A percentile compares a stretch with the other conserved stretches of the same genome.
These are phyloP conservation scores for Zalophus californianus DNA, from an alignment of 2,797 vertebrate species.

Conservation along the genomic window DNA sequence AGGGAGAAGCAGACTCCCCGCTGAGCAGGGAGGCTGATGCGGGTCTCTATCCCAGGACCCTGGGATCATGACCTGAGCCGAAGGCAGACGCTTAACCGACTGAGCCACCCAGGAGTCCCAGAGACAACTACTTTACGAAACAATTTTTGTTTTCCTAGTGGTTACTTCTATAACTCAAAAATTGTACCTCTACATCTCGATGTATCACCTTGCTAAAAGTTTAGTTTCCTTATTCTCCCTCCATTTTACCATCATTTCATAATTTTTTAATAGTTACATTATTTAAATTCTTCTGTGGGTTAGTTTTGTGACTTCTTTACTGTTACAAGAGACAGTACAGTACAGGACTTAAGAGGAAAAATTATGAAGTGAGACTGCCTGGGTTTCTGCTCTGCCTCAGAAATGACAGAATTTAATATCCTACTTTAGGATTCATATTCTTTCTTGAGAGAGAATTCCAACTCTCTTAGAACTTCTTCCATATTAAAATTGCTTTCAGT, in stretches of 20 bases:
- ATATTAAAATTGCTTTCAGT: slow-evolving; percentile 9
- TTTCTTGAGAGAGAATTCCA: not conserved
- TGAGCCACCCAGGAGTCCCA: no score
- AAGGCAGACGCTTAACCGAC: no score
- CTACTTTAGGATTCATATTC: not conserved
- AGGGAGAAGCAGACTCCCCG: no score
- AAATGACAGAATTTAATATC: not conserved
- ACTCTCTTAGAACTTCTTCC: not conserved
- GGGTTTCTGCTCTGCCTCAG: not conserved
- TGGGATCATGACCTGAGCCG: no score
- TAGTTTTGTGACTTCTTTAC: not conserved
- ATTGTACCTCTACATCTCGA: not conserved
- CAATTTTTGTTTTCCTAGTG: not conserved
- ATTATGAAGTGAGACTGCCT: not conserved
- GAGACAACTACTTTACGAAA: not conserved
- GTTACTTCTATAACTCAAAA: not conserved
- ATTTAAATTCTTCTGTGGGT: not conserved
- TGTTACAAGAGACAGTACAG: not conserved
- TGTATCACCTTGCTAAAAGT: not conserved
- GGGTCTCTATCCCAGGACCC: no score
- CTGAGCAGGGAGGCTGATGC: no score
- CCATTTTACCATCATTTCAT: not conserved
- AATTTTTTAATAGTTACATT: not conserved
- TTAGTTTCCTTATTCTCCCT: not conserved
- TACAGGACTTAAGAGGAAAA: not conserved